Evolutionary conservation across 92 coral and sea anemone species (phyloP).

Genomic region (Ricordea florida): DNA sequence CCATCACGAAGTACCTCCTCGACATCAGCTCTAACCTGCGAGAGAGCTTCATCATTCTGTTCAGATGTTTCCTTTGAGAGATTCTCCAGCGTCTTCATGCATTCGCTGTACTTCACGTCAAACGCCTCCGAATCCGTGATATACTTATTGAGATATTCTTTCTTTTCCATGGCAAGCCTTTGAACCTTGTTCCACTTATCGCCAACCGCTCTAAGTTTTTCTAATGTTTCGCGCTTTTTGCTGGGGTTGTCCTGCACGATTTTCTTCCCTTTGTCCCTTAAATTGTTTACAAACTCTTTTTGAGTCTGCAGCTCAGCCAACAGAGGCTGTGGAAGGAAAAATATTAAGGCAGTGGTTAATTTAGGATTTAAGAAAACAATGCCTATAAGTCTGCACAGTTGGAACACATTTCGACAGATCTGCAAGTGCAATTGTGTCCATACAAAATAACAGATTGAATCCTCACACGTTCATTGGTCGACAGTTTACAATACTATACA

Average conservation of each 20-base stretch:
- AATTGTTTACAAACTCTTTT: conserved; percentile 82
- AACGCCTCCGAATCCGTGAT: conserved; percentile 68
- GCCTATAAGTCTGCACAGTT: too few species aligned
- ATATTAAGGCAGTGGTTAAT: not conserved
- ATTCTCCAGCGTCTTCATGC: conserved; percentile 71
- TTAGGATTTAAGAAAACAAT: too few species aligned
- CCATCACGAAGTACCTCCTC: conserved; percentile 78
- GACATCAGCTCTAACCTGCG: conserved; percentile 26
- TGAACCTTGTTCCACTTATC: conserved; percentile 83
- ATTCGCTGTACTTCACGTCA: conserved; percentile 60
- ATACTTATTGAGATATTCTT: conserved; percentile 55
- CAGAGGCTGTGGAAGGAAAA: conserved; percentile 48
- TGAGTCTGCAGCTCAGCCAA: conserved; percentile 80
- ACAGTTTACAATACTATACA: too few species aligned
- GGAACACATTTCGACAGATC: too few species aligned
- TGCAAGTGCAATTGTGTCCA: too few species aligned
- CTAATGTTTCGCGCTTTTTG: conserved; percentile 64
- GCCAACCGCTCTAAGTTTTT: conserved; percentile 68
- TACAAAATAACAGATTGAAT: too few species aligned
- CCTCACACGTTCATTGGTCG: too few species aligned
- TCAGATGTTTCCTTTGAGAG: conserved; percentile 41
- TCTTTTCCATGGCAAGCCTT: conserved; percentile 69
- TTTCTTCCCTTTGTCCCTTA: conserved; percentile 80
- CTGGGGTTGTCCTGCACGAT: conserved; percentile 60
- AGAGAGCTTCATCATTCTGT: conserved; percentile 19